Evolutionary conservation across 2,113 vertebrate species (phyloP).

Genomic region (Ptyas mucosa): DNA sequence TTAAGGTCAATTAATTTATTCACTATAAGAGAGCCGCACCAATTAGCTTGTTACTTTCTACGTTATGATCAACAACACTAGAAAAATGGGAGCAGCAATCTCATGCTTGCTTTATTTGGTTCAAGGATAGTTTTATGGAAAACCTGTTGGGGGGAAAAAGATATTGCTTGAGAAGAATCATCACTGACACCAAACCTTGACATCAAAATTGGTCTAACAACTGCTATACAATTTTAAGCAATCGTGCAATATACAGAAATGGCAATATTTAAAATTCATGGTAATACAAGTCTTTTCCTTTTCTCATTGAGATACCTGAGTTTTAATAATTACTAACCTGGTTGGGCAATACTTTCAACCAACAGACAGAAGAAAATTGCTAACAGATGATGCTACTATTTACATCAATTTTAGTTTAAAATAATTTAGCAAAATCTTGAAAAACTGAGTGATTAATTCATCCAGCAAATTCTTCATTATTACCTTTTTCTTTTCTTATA

Average conservation of each 20-base stretch:
- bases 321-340: constrained; percentile 77
- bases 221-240: constrained; percentile 67
- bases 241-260: constrained; percentile 69
- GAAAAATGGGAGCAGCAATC: constrained; percentile 33
- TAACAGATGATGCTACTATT: constrained; percentile 66
- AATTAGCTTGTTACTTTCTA: not conserved
- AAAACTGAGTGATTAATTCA: constrained; percentile 62
- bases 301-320: constrained; percentile 69
- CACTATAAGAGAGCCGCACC: not conserved
- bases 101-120: constrained; percentile 31
- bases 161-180: constrained; percentile 58
- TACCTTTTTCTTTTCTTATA: constrained; percentile 38
- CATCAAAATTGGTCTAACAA: constrained; percentile 65
- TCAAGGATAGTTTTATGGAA: constrained; percentile 46
- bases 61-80: constrained; percentile 29
- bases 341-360: constrained; percentile 72
- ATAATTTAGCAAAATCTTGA: constrained; percentile 66
- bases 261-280: constrained; percentile 77
- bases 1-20: not conserved
- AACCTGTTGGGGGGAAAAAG: constrained; percentile 12
- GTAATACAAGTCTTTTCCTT: constrained; percentile 72
- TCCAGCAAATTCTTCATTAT: constrained; percentile 56
- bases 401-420: constrained; percentile 71
- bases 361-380: constrained; percentile 69
- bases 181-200: constrained; percentile 63